Percentiles rank a stretch among this genome's conserved stretches.
phyloP scores from a whole-genome alignment of 2,888 invertebrate genomes.

The Dolichomitus sp. region DNA sequence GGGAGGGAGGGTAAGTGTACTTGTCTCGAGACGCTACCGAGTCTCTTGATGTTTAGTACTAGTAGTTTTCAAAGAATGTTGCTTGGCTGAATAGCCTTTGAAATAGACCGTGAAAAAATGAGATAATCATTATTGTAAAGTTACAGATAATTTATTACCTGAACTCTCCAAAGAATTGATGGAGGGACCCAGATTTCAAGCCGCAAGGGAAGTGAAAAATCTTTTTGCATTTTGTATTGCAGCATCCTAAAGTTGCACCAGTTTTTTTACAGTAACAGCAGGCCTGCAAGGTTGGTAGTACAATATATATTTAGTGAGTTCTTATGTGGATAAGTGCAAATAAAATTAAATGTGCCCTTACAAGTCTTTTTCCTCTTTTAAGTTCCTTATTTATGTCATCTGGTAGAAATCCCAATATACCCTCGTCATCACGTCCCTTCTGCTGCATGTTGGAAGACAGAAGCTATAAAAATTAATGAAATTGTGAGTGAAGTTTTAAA shows the following conservation, averaged over 20 bases:
- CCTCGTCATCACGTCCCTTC: constrained; percentile 90
- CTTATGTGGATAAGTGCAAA: neutral
- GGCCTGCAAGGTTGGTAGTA: constrained; percentile 86
- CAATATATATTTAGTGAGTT: neutral
- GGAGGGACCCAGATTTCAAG: constrained; percentile 88
- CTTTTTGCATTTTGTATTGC: constrained; percentile 88
- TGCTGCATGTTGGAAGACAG: constrained; percentile 91
- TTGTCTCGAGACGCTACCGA: too few relatives aligned
- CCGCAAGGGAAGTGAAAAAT: constrained; percentile 94
- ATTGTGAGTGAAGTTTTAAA: neutral
- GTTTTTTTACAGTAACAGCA: constrained; percentile 90
- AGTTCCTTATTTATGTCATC: constrained; percentile 91
- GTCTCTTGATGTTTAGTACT: too few relatives aligned
- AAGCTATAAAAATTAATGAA: constrained; percentile 87
- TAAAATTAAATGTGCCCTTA: constrained; percentile 83
- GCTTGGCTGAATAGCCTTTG: too few relatives aligned
- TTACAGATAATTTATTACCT: constrained; percentile 78
- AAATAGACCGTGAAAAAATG: neutral
- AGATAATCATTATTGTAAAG: neutral
- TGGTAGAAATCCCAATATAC: constrained; percentile 91
- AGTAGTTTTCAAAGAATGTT: too few relatives aligned
- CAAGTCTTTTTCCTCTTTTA: constrained; percentile 89
- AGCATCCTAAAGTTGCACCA: constrained; percentile 92
- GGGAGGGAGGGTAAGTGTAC: too few relatives aligned
- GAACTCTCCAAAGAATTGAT: constrained; percentile 89